Evolutionary conservation across 2,797 vertebrate species (phyloP), one percentile per base, ranked within the genome.

Genomic region (Gypaetus barbatus): DNA sequence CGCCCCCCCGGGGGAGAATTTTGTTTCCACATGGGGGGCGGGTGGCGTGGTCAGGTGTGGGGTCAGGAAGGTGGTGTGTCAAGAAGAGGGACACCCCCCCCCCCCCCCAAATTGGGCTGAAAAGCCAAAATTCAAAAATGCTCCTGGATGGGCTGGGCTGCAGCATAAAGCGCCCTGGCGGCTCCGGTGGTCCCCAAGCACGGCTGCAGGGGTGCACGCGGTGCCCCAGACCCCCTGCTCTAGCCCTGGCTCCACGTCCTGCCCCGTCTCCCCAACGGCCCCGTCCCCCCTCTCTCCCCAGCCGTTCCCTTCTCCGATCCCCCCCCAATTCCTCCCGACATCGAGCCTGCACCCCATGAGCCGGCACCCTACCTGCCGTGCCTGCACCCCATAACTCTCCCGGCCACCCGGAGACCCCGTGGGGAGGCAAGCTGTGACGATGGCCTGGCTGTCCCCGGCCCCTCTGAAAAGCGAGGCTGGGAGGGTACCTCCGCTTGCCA

Each of bases 201-300:
- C 14, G 39, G 58, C 39, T 52, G n/a, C 31, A 14, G 71, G 65
- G 25, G 13, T 0, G 0, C 28, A 37, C 3, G 37, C 18, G 8
- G 6, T 57, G 57, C 27, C 64, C 18, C 0, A 0, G 54, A 25
- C 25, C 70, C 54, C 61, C 48, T 3, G 18, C 48, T 39, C 35
- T 33, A 57, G 52, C 61, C 74, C 27, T 28, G 9, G 13, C 24
- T 58, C 73, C 73, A 18, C 25, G 35, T 39, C 33, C 18, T 60
- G 73, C 37, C 19, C 35, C 18, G 24, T 57, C 35, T 56, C 35
- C 35, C 28, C 54, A 30, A 6, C 61, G 13, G 64, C 21, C 31
- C n/a, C 7, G 4, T 25, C 37, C 15, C 23, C 27, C 13, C 22
- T 21, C 41, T 44, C n/a, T 22, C 23, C 60, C 61, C 10, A 3